Base-by-base conservation (phyloP, 2,113 vertebrate genomes). In the Vimba vimba region DNA sequence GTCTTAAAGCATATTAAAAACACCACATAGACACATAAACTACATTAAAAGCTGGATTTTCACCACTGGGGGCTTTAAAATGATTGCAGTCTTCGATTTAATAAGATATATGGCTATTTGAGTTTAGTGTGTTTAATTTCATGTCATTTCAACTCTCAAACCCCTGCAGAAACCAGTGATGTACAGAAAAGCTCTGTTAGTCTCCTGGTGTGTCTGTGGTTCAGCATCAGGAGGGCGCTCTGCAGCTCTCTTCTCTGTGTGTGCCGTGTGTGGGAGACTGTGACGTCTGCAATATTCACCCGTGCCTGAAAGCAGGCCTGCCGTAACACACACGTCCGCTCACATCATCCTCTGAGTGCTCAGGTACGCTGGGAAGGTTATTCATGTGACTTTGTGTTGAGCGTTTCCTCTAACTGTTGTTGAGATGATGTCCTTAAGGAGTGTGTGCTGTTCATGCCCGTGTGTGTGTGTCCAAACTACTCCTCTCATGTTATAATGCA, bases 271-370 rank as follows among this genome's bases (percentile, higher is more conserved):
- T 92, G 91, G 92, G 93, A 93, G 92, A 93, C 92, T 93, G 93
- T 94, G 94, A 94, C 93, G 79, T 93, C 92, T 93, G 92, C 94
- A 94, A 93, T 94, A 94, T 95, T 94, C 92, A 87, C 92, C 91
- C 88, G 90, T 83, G 94, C 94, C 94, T 86, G 87, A 92, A 94
- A 94, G 93, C 83, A 95, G 92, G 90, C 94, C 92, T 90, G 88
- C 92, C 90, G 92, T 94, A 93, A 94, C 94, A 94, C 93, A 94
- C 93, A 93, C 93, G 94, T 95, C 94, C 17, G 85, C 90, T 95
- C 92, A 87, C 86, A 95, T 95, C 93, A 95, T 91, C 90, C 88
- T 64, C 90, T 92, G 93, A 90, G 90, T 89, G 91, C 93, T 91
- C 93, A 94, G 94, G 93, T 94, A 71, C 21, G 36, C 68, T 71